These are phyloP conservation scores for Octodon degus DNA, from an alignment of 2,113 vertebrate genomes.

Conservation along the genomic window DNA sequence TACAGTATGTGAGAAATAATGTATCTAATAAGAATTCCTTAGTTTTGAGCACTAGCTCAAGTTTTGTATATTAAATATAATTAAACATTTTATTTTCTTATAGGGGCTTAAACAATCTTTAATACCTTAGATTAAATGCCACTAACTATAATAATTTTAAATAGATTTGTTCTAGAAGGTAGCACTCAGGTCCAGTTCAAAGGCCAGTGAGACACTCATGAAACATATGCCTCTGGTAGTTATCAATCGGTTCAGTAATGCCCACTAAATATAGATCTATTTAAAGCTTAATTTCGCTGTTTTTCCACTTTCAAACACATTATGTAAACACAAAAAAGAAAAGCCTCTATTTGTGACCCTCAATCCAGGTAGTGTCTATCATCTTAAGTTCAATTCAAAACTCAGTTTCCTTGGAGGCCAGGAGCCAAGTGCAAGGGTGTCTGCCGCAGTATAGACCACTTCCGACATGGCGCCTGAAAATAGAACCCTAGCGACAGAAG, in stretches of 20 bases:
- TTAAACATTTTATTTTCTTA: not conserved
- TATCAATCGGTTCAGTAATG: not conserved
- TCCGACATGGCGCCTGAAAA: conserved; percentile 9
- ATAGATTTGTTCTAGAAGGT: not conserved
- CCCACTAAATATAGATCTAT: not conserved
- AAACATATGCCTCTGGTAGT: not conserved
- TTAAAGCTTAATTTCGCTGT: conserved; percentile 26
- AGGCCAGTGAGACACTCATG: not conserved
- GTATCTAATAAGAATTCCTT: not conserved
- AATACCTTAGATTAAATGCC: not conserved
- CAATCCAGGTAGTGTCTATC: conserved; percentile 65
- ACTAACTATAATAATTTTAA: not conserved
- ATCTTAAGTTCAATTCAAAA: conserved; percentile 66
- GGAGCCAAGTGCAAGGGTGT: not conserved
- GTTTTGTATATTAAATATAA: not conserved
- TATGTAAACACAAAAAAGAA: conserved; percentile 43
- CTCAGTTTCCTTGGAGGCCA: not conserved
- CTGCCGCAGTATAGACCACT: not conserved
- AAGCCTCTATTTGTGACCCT: conserved; percentile 58
- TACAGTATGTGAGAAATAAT: not conserved
- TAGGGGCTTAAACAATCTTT: not conserved
- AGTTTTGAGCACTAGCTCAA: not conserved
- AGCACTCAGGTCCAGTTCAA: not conserved
- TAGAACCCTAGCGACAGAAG: not conserved
- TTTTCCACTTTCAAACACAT: conserved; percentile 44